Base-by-base conservation (phyloP, 2,888 invertebrate genomes). In the Tetrapedia diversipes region DNA sequence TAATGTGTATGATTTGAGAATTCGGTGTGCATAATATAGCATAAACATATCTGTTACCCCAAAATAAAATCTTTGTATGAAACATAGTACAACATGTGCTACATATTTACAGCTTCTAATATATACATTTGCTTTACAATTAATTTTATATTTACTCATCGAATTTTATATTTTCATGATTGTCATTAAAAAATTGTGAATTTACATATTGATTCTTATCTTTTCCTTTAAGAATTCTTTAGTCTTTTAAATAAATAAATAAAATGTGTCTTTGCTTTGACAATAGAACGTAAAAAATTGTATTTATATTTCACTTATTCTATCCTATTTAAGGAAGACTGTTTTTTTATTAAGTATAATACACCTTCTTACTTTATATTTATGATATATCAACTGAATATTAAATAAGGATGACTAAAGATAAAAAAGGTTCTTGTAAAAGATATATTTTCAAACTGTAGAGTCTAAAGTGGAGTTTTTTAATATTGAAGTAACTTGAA, bases 131-230 rank as follows among this genome's bases (percentile, higher is more conserved):
- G 66, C 65, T 43, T 64, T 79, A 80, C 43, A 53, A n/a, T 67
- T 72, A 74, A 64, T 74, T 71, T 67, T 65, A 45, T 73, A 63
- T 65, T 75, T 59, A 47, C 68, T 60, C 69, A 66, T 51, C 51
- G 70, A 59, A 75, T 70, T 80, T 67, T 77, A 72, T 71, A 68
- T 70, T 71, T 70, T 61, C 34, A 69, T 64, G 47, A 71, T 75
- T 68, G 41, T 65, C 51, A 75, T 75, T 64, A 69, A 77, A 80
- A 63, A 22, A 54, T 68, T 57, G 53, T 60, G 49, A 59, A 51
- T 57, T 51, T 61, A 22, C 34, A 72, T 45, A 47, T 37, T 24
- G 57, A 69, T 61, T 70, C 49, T 57, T 72, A 56, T 51, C 22
- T 61, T 60, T 22, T 64, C 43, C 43, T 75, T 71, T 60, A 59